Base-by-base conservation (phyloP, 2,888 invertebrate species). In the Polietes domitor region DNA sequence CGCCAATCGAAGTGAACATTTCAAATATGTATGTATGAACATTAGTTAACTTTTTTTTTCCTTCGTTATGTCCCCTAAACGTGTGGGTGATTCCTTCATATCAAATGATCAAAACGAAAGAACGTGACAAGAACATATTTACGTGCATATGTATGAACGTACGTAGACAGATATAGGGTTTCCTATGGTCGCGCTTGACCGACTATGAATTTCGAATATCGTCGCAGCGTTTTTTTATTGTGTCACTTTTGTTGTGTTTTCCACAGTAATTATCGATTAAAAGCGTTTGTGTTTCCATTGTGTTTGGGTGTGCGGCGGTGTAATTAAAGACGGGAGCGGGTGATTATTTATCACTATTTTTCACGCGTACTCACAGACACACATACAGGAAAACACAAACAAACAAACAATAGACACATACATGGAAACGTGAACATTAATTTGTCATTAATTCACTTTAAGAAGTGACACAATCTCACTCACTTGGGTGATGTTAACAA, bases 301-400 rank as follows among this genome's bases (percentile, higher is more conserved):
- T 41, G 32, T 32, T 17, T 65, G 65, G 24, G 32, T 26, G n/a
- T 55, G 50, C 68, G 47, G 37, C 53, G 65, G 2, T 61, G 70
- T 70, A n/a, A 32, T 63, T 80, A 63, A 63, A 79, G 41, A 50
- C 65, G 65, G 32, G 63, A 76, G 65, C 75, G 75, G 47, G 63
- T 70, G 75, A 58, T 74, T 26, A 83, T 75, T 80, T 83, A 80
- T 80, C 71, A 75, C 28, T 37, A 70, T 21, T 75, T 71, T 80
- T 83, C 80, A 83, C 83, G 80, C 77, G 63, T 75, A 71, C 70
- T 10, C 83, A 63, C 71, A 53, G 19, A 24, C 17, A 12, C 47
- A 28, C 28, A 26, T 61, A n/a, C n/a, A n/a, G 26, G 61, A 61
- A 55, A 32, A 32, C 47, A 10, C 53, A 53, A 19, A 2, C 53